A percentile compares a stretch with the other conserved stretches of the same genome.
These are phyloP conservation scores for Polypterus senegalus DNA, from an alignment of 2,113 vertebrate species.

Conservation along the genomic window DNA sequence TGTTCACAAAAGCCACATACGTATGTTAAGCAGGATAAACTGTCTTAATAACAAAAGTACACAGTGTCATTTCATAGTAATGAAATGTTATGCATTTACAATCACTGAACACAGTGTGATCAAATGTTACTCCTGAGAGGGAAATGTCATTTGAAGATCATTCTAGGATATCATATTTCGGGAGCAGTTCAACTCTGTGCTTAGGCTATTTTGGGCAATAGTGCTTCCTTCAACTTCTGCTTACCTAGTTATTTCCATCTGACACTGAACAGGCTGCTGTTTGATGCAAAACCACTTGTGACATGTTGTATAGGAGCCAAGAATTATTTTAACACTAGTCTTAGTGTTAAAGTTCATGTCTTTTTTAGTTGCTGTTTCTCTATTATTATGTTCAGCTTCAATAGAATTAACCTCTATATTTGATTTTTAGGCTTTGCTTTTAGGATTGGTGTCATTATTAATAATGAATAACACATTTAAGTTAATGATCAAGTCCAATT, in stretches of 20 bases:
- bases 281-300: slow-evolving; percentile 23
- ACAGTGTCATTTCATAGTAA: neutral
- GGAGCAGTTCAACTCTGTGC: slow-evolving; percentile 19
- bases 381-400: neutral
- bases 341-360: slow-evolving; percentile 12
- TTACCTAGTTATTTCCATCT: slow-evolving; percentile 41
- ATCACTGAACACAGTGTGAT: slow-evolving; percentile 1
- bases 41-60: neutral
- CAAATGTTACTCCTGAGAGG: neutral
- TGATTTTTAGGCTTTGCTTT: too few relatives aligned
- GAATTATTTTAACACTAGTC: slow-evolving; percentile 27
- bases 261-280: slow-evolving; percentile 25
- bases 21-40: neutral
- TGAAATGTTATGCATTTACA: neutral
- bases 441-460: too few relatives aligned
- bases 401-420: too few relatives aligned
- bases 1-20: too few relatives aligned
- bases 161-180: slow-evolving; percentile 17
- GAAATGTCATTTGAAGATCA: slow-evolving; percentile 11
- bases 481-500: too few relatives aligned
- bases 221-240: slow-evolving; percentile 39
- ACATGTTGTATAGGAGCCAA: slow-evolving; percentile 32
- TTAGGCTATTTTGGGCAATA: slow-evolving; percentile 39
- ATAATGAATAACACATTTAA: too few relatives aligned
- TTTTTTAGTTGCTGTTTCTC: neutral